Conservation (phyloP, 2,888 invertebrate species). For the Periphyllus acericola region DNA sequence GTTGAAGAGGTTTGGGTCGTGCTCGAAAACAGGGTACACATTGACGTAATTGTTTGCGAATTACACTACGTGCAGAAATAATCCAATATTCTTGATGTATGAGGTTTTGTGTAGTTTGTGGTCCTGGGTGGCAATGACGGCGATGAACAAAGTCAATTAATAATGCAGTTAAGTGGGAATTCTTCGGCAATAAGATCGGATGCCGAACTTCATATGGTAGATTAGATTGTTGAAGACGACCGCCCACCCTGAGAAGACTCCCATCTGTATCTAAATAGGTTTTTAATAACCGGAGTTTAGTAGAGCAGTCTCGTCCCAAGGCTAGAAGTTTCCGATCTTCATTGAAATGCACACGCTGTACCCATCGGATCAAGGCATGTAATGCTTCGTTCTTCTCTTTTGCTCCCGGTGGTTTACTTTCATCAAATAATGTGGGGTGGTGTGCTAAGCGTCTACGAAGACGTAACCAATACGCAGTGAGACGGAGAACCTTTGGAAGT, state of each 20-base stretch:
- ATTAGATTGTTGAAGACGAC: background rate
- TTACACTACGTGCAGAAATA: background rate
- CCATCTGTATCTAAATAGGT: background rate
- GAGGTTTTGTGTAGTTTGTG: conserved; percentile 20
- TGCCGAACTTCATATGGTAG: too few relatives aligned
- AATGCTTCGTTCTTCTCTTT: conserved; percentile 8
- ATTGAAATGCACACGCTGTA: background rate
- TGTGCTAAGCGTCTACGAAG: background rate
- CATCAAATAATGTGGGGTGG: background rate
- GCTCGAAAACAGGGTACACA: background rate
- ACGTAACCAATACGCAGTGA: background rate
- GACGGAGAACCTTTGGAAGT: background rate
- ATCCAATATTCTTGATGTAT: conserved; percentile 13
- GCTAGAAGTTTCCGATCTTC: background rate
- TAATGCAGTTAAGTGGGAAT: background rate
- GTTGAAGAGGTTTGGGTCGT: background rate
- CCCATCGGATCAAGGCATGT: background rate
- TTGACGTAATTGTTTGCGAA: background rate
- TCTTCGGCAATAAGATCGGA: background rate
- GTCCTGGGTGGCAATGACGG: background rate
- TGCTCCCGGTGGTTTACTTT: background rate
- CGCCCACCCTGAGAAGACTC: background rate
- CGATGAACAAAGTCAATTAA: background rate
- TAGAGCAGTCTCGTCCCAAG: background rate
- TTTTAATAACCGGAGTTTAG: background rate